A percentile compares a stretch with the other conserved stretches of the same genome.
phyloP scores from a whole-genome alignment of 1,140 invertebrate species.

The Octopus sinensis region DNA sequence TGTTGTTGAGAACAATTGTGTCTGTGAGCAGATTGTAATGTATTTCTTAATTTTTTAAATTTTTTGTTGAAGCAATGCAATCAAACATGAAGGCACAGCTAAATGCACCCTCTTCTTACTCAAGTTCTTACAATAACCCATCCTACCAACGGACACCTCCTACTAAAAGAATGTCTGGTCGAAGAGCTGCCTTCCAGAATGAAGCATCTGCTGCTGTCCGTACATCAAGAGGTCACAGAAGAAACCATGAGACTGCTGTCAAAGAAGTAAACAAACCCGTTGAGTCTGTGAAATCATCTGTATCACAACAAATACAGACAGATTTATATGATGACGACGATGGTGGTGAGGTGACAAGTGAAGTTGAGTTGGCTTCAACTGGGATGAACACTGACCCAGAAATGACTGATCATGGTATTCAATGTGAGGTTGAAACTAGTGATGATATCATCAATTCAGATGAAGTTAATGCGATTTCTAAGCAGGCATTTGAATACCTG shows the following conservation, averaged over 20 bases:
- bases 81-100: too few species aligned
- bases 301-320: not conserved
- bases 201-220: not conserved
- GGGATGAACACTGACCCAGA: constrained; percentile 9
- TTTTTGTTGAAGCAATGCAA: too few species aligned
- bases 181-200: not conserved
- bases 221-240: not conserved
- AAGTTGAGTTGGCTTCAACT: not conserved
- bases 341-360: not conserved
- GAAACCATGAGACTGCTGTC: too few species aligned
- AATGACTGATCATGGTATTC: constrained; percentile 12
- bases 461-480: not conserved
- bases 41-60: too few species aligned
- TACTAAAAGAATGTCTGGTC: not conserved
- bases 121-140: too few species aligned
- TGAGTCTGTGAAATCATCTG: not conserved
- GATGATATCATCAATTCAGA: not conserved
- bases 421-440: not conserved
- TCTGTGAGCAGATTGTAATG: too few species aligned
- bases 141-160: too few species aligned
- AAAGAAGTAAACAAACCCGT: not conserved
- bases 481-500: not conserved
- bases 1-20: too few species aligned
- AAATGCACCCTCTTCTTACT: too few species aligned
- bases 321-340: not conserved